phyloP scores from a whole-genome alignment of 2,888 invertebrate genomes.

The Panzeria rudis region DNA sequence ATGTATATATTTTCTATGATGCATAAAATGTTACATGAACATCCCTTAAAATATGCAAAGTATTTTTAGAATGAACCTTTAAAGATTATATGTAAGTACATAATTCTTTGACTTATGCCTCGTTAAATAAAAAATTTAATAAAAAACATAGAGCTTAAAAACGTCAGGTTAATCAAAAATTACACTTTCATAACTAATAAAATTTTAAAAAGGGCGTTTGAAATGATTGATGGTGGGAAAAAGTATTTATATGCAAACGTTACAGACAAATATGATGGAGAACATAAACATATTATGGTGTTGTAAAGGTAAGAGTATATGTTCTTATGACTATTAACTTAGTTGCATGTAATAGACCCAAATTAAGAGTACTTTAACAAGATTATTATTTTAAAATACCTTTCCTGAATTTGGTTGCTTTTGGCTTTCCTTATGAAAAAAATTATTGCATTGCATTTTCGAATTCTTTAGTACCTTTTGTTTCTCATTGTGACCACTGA shows the following conservation, averaged over 20 bases:
- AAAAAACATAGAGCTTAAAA: constrained; percentile 37
- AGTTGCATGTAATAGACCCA: constrained; percentile 41
- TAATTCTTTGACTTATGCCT: constrained; percentile 42
- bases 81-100: not conserved
- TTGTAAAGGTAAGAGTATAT: not conserved
- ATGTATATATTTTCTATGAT: not conserved
- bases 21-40: constrained; percentile 10
- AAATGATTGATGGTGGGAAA: constrained; percentile 66
- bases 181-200: constrained; percentile 30
- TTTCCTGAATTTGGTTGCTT: constrained; percentile 12
- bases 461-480: not conserved
- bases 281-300: not conserved
- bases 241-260: not conserved
- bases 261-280: constrained; percentile 1
- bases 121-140: constrained; percentile 34
- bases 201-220: constrained; percentile 39
- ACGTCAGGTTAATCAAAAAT: constrained; percentile 57
- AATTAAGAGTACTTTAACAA: constrained; percentile 48
- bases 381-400: constrained; percentile 47
- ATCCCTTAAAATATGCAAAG: constrained; percentile 63
- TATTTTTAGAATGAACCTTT: constrained; percentile 13
- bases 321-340: not conserved
- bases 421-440: constrained; percentile 25
- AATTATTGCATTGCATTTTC: constrained; percentile 20
- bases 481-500: constrained; percentile 65